Conservation (phyloP, 2,888 invertebrate species). For the Automeris io region DNA sequence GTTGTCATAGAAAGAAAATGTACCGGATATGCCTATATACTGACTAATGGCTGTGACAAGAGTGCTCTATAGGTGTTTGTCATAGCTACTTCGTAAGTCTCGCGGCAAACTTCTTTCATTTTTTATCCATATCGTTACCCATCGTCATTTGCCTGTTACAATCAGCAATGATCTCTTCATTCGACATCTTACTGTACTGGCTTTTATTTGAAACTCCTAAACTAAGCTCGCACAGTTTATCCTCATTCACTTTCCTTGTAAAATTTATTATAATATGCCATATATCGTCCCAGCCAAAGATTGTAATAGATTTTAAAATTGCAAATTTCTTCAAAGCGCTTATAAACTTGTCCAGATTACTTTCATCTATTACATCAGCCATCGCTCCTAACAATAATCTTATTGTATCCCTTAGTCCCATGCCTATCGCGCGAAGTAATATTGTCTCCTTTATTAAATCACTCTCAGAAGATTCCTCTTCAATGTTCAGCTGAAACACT, state of each 20-base stretch:
- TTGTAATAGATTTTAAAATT: background rate
- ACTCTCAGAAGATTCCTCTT: too few species aligned
- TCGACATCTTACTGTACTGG: background rate
- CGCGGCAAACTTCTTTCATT: background rate
- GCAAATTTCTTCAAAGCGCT: background rate
- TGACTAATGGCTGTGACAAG: too few species aligned
- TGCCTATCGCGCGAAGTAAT: background rate
- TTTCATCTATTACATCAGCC: background rate
- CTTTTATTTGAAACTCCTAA: constrained; percentile 8
- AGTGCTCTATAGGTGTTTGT: too few species aligned
- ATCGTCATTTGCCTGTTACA: background rate
- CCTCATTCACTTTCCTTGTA: background rate
- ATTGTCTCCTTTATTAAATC: background rate
- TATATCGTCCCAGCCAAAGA: background rate
- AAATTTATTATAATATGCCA: background rate
- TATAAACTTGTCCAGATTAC: background rate
- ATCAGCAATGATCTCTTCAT: constrained; percentile 7
- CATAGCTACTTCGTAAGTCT: too few species aligned
- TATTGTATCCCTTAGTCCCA: background rate
- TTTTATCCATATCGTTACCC: background rate
- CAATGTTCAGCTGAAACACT: too few species aligned
- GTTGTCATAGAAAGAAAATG: too few species aligned
- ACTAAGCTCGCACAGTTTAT: background rate
- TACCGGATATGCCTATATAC: too few species aligned
- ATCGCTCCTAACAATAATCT: background rate